Evolutionary conservation across 2,888 invertebrate genomes (phyloP).

Genomic region (Cataglyphis livida): DNA sequence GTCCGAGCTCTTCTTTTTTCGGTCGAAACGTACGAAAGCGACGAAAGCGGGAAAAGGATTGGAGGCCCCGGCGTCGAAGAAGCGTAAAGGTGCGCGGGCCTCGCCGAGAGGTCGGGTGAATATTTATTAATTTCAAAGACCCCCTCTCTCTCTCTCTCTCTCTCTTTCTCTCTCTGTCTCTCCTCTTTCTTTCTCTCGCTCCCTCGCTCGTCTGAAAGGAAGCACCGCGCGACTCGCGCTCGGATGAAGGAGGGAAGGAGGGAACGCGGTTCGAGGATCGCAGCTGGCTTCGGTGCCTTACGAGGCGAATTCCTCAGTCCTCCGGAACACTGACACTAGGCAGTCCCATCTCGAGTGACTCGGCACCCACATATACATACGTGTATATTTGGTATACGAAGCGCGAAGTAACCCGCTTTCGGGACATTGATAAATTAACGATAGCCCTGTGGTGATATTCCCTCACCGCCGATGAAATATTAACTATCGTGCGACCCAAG

Average conservation of each 20-base stretch:
- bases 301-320: conserved; percentile 79
- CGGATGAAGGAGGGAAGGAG: conserved; percentile 37
- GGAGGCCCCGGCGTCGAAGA: conserved; percentile 32
- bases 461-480: conserved; percentile 23
- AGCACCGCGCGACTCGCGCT: conserved; percentile 59
- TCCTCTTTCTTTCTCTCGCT: conserved; percentile 35
- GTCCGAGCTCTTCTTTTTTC: conserved; percentile 26
- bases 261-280: conserved; percentile 56
- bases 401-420: conserved; percentile 55
- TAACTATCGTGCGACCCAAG: conserved; percentile 30
- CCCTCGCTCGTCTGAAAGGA: conserved; percentile 54
- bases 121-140: conserved; percentile 75
- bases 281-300: conserved; percentile 76
- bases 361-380: conserved; percentile 67
- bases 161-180: conserved; percentile 16
- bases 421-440: conserved; percentile 57
- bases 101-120: conserved; percentile 59
- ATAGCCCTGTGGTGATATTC: conserved; percentile 32
- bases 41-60: conserved; percentile 56
- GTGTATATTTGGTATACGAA: conserved; percentile 55
- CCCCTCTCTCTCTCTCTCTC: conserved; percentile 32
- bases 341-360: conserved; percentile 71
- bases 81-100: conserved; percentile 8
- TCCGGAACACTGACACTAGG: conserved; percentile 75
- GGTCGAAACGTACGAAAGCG: conserved; percentile 44